These are phyloP conservation scores for Aegotheles bennettii DNA, from an alignment of 2,113 vertebrate genomes.

Conservation along the genomic window DNA sequence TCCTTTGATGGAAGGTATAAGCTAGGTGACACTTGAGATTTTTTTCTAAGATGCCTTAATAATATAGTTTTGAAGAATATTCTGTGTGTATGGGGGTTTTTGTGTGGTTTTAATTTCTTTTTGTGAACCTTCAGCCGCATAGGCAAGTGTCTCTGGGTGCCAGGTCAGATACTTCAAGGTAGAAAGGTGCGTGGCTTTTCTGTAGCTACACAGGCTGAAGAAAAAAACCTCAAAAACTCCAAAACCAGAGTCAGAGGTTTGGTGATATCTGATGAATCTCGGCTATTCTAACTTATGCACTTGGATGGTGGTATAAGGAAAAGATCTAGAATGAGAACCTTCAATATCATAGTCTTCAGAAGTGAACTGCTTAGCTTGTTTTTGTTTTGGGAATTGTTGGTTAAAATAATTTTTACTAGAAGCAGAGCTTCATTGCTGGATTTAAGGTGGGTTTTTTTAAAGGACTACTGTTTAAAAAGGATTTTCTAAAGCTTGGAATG, in stretches of 20 bases:
- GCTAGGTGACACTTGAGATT: neutral
- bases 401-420: neutral
- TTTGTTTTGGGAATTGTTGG: neutral
- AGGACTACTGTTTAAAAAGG: neutral
- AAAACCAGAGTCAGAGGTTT: neutral
- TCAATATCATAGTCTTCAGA: neutral
- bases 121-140: neutral
- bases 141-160: neutral
- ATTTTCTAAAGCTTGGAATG: neutral
- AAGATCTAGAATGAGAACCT: neutral
- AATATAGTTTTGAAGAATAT: neutral
- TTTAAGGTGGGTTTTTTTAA: neutral
- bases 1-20: neutral
- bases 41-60: neutral
- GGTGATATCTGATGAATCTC: neutral
- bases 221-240: accelerated
- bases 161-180: neutral
- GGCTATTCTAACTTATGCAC: neutral
- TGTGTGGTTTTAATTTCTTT: neutral
- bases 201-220: neutral
- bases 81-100: accelerated
- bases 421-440: neutral
- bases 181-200: neutral
- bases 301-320: neutral
- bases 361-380: neutral